Percentiles rank a stretch among this genome's conserved stretches.
These are phyloP conservation scores for Limonius californicus DNA, from an alignment of 1,140 invertebrate genomes.

Conservation along the genomic window DNA sequence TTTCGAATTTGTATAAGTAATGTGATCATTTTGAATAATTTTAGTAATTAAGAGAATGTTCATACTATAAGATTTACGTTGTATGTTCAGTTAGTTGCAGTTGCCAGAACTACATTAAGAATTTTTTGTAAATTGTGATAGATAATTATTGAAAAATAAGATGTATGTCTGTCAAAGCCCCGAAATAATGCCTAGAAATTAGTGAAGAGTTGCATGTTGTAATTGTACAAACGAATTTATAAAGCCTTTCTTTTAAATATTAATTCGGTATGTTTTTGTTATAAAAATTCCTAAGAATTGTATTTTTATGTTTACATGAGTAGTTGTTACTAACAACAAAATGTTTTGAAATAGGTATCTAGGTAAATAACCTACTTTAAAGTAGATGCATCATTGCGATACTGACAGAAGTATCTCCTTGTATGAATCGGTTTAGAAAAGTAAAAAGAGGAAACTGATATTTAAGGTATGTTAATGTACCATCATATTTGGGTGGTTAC, in stretches of 20 bases:
- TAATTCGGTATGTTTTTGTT: no score
- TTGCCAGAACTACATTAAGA: no score
- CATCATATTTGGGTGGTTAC: neutral
- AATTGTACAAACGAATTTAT: neutral
- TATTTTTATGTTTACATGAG: no score
- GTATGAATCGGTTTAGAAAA: no score
- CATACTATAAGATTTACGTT: neutral
- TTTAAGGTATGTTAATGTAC: conserved; percentile 4
- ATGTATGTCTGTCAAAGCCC: neutral
- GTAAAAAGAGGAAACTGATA: neutral
- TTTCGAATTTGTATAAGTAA: no score
- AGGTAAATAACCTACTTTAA: neutral
- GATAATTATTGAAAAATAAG: neutral
- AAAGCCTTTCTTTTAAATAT: neutral
- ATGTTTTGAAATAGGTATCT: conserved; percentile 1
- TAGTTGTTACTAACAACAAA: neutral
- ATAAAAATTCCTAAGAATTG: no score
- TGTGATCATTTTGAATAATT: no score
- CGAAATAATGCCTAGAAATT: conserved; percentile 1
- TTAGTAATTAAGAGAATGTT: neutral
- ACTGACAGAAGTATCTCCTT: no score
- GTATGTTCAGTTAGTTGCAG: conserved; percentile 2
- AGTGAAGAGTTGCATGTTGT: neutral
- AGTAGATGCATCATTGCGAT: neutral
- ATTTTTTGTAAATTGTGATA: neutral